Conservation (phyloP, 2,888 invertebrate species). For the Cheiracanthium punctorium region DNA sequence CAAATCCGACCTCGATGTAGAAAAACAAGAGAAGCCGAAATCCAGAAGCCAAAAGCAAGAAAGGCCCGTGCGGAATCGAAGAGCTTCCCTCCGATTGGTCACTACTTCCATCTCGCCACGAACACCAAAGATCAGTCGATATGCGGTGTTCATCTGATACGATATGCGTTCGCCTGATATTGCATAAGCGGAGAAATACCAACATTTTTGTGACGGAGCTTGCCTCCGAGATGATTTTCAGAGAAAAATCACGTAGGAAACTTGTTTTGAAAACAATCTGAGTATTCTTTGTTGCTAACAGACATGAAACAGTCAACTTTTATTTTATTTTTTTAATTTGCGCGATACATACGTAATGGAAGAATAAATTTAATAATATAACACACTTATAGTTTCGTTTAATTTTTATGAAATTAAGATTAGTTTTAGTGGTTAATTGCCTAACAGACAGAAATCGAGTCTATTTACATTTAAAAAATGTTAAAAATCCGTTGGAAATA, state of each 20-base stretch:
- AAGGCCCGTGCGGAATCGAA: not conserved
- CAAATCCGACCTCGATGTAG: not conserved
- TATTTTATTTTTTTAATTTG: too few species aligned
- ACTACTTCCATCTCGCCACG: not conserved
- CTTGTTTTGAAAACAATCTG: not conserved
- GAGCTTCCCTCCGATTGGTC: not conserved
- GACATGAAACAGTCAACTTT: too few species aligned
- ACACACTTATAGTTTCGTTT: too few species aligned
- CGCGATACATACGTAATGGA: too few species aligned
- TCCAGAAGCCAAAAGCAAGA: not conserved
- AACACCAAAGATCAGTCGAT: not conserved
- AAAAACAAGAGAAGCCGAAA: not conserved
- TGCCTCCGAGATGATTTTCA: not conserved
- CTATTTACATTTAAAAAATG: too few species aligned
- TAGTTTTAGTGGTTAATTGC: too few species aligned
- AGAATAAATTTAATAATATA: too few species aligned
- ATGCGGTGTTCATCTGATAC: not conserved
- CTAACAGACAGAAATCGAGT: too few species aligned
- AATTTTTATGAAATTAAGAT: too few species aligned
- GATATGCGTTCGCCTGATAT: not conserved
- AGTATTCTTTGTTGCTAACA: too few species aligned
- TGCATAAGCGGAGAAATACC: not conserved
- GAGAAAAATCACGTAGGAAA: not conserved
- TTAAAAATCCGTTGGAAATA: too few species aligned
- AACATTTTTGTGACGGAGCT: not conserved